Base-by-base conservation (phyloP, 2,113 vertebrate species). In the Pao palembangensis region DNA sequence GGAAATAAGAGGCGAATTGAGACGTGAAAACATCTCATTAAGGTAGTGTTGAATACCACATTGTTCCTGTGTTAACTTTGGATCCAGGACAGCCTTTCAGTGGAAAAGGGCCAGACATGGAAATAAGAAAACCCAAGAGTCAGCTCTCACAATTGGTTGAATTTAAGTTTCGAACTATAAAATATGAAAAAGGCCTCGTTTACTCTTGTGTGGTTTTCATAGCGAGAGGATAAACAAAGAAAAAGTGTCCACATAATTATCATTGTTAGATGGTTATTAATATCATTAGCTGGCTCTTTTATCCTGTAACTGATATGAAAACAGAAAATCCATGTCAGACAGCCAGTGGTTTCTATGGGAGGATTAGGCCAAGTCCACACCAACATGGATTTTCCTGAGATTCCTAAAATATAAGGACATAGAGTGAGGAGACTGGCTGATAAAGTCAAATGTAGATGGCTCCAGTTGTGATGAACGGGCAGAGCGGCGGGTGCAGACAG, bases 1-100 rank as follows among this genome's bases (percentile, higher is more conserved):
- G 67, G 71, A 67, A 72, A 52, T 42, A 66, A 3, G 67, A 66
- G 59, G 51, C 5, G 14, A 52, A 38, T 43, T 59, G 60, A 44
- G 65, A 69, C 41, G 34, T 56, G 50, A 67, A 65, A 70, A 58
- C 52, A 69, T 67, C 58, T 70, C 62, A 56, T 71, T 73, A 49
- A 19, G 50, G 51, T 31, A 8, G 61, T 44, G 55, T 55, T 64
- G 58, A 68, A 52, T 43, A 17, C 7, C 25, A 31, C 50, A 61
- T 63, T 76, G 76, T 58, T 79, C 51, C 34, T 15, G 13, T n/a
- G 66, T 49, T 18, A 38, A 61, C 49, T 70, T 64, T 64, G 47
- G 25, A 63, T 51, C 55, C 34, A 25, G 38, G 28, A 18, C 44
- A 55, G 57, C 34, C 23, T 60, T 49, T 1, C 0, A 23, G 54